Base-by-base conservation (phyloP, 1,140 invertebrate species). In the Ganaspis sp. region DNA sequence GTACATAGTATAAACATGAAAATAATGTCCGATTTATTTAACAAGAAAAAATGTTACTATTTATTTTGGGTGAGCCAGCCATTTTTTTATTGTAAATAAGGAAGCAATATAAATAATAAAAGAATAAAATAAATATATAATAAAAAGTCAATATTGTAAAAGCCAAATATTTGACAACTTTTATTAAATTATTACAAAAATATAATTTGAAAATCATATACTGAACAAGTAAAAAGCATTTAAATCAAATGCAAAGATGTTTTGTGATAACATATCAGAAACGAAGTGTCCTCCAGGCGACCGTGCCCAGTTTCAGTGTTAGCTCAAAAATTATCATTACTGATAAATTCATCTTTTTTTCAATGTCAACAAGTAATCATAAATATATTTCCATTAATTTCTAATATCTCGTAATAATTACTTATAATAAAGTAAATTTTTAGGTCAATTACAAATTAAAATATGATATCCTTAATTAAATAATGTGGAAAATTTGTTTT, bases 271-370 rank as follows among this genome's bases (percentile, higher is more conserved):
- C 81, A 49, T 85, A 86, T 85, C 81, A 69, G 71, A 74, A 75
- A 73, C 73, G 76, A 72, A 45, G 64, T 75, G 86, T 86, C 84
- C 86, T 87, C 81, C 83, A 85, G 72, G 77, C 78, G 87, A 83
- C 86, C 84, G 80, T 76, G 72, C 74, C 70, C 76, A 34, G 58
- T 83, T 78, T 84, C 82, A 87, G 84, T 86, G 84, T 84, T 86
- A 87, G 85, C 81, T 76, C 34, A 84, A 84, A 85, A 84, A 88
- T 87, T 85, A 86, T 85, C 81, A 69, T 82, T 81, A 78, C 80
- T 84, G 81, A 80, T 12, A 29, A 69, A 49, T 49, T 17, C n/a
- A 15, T 1, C 45, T 49, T 49, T 49, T n/a, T 4, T 49, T 49
- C 45, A 49, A 64, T 29, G 72, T 85, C 80, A 80, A 45, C 58